Evolutionary conservation across 2,888 invertebrate species (phyloP).

Genomic region (Andrena flavipes): DNA sequence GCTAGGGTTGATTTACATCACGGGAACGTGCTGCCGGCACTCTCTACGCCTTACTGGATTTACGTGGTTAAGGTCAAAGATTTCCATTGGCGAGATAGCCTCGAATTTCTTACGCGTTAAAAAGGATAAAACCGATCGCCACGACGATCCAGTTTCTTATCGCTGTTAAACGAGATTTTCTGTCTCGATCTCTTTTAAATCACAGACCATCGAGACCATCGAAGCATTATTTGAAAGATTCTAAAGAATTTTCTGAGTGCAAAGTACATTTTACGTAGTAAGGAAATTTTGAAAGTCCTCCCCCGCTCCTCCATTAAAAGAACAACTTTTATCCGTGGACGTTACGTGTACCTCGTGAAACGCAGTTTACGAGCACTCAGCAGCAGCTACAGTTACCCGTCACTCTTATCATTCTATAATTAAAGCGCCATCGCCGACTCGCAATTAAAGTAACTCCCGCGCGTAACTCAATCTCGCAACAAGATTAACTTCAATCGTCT

Average conservation of each 20-base stretch:
- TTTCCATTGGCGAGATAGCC: conserved; percentile 12
- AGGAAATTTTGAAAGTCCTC: neutral
- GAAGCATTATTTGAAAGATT: too few relatives aligned
- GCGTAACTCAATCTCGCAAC: conserved; percentile 28
- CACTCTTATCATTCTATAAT: conserved; percentile 21
- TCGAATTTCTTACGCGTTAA: conserved; percentile 32
- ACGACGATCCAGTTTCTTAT: conserved; percentile 24
- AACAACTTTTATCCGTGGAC: neutral
- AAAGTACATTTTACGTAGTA: neutral
- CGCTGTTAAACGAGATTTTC: neutral
- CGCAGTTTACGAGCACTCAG: conserved; percentile 6
- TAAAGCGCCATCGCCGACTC: conserved; percentile 8
- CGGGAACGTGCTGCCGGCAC: conserved; percentile 26
- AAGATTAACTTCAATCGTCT: conserved; percentile 30
- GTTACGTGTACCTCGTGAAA: conserved; percentile 4
- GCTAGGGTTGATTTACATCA: conserved; percentile 62
- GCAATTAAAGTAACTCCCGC: neutral
- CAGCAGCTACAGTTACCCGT: neutral
- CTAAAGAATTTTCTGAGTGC: too few relatives aligned
- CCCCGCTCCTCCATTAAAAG: neutral
- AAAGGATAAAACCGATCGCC: conserved; percentile 30
- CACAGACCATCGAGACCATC: too few relatives aligned
- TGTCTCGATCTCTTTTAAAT: too few relatives aligned
- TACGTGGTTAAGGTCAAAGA: conserved; percentile 51
- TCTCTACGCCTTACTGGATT: conserved; percentile 49